These are phyloP conservation scores for Mimas tiliae DNA, from an alignment of 2,888 invertebrate species.

Conservation along the genomic window DNA sequence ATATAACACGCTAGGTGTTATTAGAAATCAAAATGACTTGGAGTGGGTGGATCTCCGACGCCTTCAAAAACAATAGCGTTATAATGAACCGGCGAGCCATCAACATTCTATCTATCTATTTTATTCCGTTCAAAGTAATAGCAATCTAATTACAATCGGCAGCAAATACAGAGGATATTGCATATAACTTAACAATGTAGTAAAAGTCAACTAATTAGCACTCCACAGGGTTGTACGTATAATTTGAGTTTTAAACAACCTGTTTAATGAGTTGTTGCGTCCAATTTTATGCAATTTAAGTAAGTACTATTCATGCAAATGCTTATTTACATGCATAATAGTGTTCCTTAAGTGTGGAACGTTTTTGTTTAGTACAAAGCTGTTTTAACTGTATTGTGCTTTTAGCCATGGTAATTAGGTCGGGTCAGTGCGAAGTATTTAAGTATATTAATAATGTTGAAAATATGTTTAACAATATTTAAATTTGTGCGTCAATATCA, in stretches of 20 bases:
- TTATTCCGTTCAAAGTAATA: constrained; percentile 24
- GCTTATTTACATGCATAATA: constrained; percentile 41
- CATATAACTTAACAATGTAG: constrained; percentile 46
- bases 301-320: constrained; percentile 41
- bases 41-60: too few relatives aligned
- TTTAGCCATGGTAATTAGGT: neutral
- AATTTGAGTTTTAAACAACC: constrained; percentile 49
- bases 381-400: constrained; percentile 1
- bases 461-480: too few relatives aligned
- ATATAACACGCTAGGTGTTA: neutral
- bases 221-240: constrained; percentile 43
- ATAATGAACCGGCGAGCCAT: neutral
- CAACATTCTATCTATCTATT: neutral
- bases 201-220: constrained; percentile 48
- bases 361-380: constrained; percentile 11
- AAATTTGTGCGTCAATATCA: too few relatives aligned
- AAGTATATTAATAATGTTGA: neutral
- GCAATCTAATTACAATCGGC: constrained; percentile 41
- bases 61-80: neutral
- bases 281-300: constrained; percentile 51
- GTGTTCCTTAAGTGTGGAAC: constrained; percentile 29
- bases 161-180: constrained; percentile 35
- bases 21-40: neutral
- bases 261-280: constrained; percentile 48
- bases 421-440: neutral